A percentile compares a stretch with the other conserved stretches of the same genome.
Evolutionary conservation across 2,797 vertebrate species (phyloP).

Genomic region (Amphiprion clarkii): DNA sequence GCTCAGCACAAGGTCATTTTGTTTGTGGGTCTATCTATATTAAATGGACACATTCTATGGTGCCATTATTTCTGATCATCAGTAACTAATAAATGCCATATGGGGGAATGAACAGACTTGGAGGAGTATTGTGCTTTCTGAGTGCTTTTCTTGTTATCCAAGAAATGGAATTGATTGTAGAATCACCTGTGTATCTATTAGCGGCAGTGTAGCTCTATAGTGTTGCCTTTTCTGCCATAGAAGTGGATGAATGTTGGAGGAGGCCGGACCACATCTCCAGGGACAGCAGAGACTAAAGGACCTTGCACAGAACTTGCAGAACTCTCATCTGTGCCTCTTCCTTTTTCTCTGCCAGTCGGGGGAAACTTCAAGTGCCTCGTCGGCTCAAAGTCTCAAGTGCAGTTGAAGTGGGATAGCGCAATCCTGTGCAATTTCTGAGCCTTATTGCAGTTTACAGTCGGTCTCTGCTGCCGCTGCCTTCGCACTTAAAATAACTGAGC

Average conservation of each 20-base stretch:
- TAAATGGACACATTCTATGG: too few species aligned
- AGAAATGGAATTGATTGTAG: too few species aligned
- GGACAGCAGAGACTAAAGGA: slow-evolving; percentile 29
- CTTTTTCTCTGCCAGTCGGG: slow-evolving; percentile 40
- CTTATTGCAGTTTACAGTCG: slow-evolving; percentile 65
- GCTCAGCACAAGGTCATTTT: too few species aligned
- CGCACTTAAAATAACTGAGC: slow-evolving; percentile 61
- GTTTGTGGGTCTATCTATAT: too few species aligned
- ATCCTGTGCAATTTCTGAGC: slow-evolving; percentile 73
- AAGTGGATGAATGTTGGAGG: slow-evolving; percentile 18
- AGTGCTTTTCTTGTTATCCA: too few species aligned
- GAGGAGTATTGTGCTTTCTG: too few species aligned
- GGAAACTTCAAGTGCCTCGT: slow-evolving; percentile 61
- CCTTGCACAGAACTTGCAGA: slow-evolving; percentile 39
- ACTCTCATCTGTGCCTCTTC: slow-evolving; percentile 31
- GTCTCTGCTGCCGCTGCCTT: slow-evolving; percentile 52
- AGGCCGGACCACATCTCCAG: slow-evolving; percentile 11
- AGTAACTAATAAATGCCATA: too few species aligned
- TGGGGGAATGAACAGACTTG: too few species aligned
- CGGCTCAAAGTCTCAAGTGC: slow-evolving; percentile 57
- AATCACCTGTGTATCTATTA: neutral
- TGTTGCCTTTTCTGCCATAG: neutral
- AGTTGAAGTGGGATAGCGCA: slow-evolving; percentile 66
- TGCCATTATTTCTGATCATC: too few species aligned
- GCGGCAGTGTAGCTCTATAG: slow-evolving; percentile 3